Evolutionary conservation across 2,888 invertebrate genomes (phyloP), one percentile per base, ranked within the genome.

Genomic region (Eulithis testata): DNA sequence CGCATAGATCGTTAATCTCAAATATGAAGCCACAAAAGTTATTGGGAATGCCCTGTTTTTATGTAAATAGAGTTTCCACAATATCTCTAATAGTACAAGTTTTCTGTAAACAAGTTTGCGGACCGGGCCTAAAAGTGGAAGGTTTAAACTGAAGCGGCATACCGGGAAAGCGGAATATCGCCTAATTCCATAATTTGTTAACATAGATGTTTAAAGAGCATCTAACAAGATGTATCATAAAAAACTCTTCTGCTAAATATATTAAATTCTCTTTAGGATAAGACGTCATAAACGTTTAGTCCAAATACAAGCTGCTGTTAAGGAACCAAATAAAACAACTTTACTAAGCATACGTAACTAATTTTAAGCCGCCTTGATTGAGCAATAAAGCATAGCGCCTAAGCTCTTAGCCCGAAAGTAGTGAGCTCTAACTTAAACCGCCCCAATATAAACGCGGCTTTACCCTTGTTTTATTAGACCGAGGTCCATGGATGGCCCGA

Each of bases 391-490:
- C 66, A 70, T 72, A 71, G 66, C 63, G 67, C 68, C 62, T 67
- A 63, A 67, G 63, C 78, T 75, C 75, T 71, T 53, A 63, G 75
- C 78, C 78, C 73, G 75, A 80, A 79, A 80, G 74, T 79, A 77
- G 74, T 78, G 74, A 74, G 80, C 75, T 72, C 73, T 76, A 79
- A 79, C 78, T 80, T 79, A 78, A 82, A 81, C 78, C 76, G 75
- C 77, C 78, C 78, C 76, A 76, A 77, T 82, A 81, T 81, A 82
- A 78, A 83, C 82, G 82, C 76, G 75, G 79, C 80, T 80, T 83
- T 83, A 81, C 78, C 78, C 82, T 71, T 75, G 83, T 82, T 82
- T 82, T 83, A 82, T 82, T 81, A 76, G 79, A 71, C 74, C 75
- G 75, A 73, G 75, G 77, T 69, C 78, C 82, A 81, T 81, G 76